Conservation (phyloP, 2,113 vertebrate genomes). For the Chaetodon auriga region DNA sequence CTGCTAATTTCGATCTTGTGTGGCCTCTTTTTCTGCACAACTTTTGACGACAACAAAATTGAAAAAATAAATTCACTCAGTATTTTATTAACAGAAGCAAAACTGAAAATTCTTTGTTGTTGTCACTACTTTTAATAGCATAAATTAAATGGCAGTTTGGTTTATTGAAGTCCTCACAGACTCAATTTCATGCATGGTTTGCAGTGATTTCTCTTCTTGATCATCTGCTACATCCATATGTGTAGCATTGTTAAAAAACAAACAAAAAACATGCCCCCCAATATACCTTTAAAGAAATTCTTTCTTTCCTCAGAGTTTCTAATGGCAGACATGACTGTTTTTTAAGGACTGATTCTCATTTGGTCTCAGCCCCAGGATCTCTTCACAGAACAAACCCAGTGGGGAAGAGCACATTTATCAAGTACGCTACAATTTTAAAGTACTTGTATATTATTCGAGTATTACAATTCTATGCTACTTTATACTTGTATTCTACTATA, state of each 20-base stretch:
- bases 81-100: neutral
- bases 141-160: neutral
- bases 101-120: neutral
- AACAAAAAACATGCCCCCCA: neutral
- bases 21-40: too few relatives aligned
- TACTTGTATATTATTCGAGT: too few relatives aligned
- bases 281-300: neutral
- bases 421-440: too few relatives aligned
- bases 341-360: neutral
- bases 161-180: neutral
- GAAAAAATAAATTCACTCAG: too few relatives aligned
- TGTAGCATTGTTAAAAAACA: neutral
- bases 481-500: too few relatives aligned
- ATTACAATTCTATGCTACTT: too few relatives aligned
- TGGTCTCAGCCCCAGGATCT: neutral
- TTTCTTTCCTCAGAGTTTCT: neutral
- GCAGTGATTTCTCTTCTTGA: conserved; percentile 3
- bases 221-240: conserved; percentile 21
- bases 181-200: conserved; percentile 49
- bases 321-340: neutral
- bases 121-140: neutral
- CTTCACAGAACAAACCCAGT: too few relatives aligned
- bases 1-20: too few relatives aligned
- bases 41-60: too few relatives aligned
- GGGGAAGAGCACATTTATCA: too few relatives aligned